phyloP scores from a whole-genome alignment of 2,797 vertebrate species.

The Muscicapa striata region DNA sequence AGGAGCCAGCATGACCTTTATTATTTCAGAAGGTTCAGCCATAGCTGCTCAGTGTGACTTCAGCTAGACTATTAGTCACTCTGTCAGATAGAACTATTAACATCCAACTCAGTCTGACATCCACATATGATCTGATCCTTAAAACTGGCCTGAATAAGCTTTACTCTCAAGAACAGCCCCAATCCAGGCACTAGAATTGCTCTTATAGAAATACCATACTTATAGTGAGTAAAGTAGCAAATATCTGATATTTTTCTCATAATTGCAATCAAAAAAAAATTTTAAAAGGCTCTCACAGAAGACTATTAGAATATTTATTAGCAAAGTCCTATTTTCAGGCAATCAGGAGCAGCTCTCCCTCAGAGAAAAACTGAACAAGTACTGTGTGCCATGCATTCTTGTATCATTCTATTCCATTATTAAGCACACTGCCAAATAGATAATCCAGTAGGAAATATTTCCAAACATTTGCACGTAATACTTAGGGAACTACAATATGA shows the following conservation, averaged over 20 bases:
- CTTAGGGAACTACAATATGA: background rate
- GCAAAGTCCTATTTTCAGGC: background rate
- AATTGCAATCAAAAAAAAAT: background rate
- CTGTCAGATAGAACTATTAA: background rate
- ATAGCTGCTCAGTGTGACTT: constrained; percentile 19
- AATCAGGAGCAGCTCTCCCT: background rate
- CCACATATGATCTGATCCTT: background rate
- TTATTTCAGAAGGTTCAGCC: constrained; percentile 44
- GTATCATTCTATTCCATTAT: background rate
- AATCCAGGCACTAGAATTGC: background rate
- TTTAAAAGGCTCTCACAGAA: background rate
- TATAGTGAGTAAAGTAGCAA: background rate
- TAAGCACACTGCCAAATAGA: background rate
- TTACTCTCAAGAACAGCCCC: background rate
- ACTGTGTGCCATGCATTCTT: background rate
- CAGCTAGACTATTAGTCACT: constrained; percentile 15
- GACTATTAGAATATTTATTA: background rate
- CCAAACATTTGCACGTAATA: background rate
- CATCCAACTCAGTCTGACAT: background rate
- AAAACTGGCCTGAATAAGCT: constrained; percentile 32
- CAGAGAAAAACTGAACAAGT: background rate
- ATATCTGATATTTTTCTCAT: background rate
- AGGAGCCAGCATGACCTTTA: constrained; percentile 49
- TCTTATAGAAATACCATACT: background rate
- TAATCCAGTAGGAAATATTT: background rate